Base-by-base conservation (phyloP, 2,797 vertebrate genomes). In the Psittacula derbiana region DNA sequence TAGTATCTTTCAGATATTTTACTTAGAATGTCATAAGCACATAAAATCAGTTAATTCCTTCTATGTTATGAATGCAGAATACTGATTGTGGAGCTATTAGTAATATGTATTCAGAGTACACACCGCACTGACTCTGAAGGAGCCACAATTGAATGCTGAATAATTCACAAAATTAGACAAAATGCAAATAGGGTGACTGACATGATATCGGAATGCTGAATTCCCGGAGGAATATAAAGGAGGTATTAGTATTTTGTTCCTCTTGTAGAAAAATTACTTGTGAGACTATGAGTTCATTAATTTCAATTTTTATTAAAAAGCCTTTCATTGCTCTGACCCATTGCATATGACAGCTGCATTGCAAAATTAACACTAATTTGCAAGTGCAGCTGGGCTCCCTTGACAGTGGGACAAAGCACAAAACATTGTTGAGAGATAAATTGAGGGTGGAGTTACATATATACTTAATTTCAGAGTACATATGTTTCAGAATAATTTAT, bases 101-200 rank as follows among this genome's bases (percentile, higher is more conserved):
- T 57, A 91, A 84, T 38, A 85, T 16, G 75, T 28, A 80, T 93
- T 95, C 58, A 83, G 41, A 80, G 30, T 49, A 78, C 73, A 86
- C 38, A 31, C 62, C 36, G 30, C 43, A 73, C 75, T 80, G 61
- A 76, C 87, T 87, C 69, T 52, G 64, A 95, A 87, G 57, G 74
- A 86, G 71, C 69, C 40, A 44, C 61, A 92, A 86, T 0, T 87
- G 78, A 83, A 90, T 71, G 57, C 64, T 81, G 94, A 95, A 86
- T 96, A 95, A 91, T 80, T 70, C 53, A 88, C 75, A 88, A 66
- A 80, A 95, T 94, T 80, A 11, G 40, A 88, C 76, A 88, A 93
- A 95, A 96, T 94, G 95, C 95, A 94, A 94, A 95, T 95, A 67
- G 67, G 44, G 70, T 86, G 57, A 82, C 94, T 93, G 93, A 74